phyloP scores from a whole-genome alignment of 1,140 invertebrate genomes.

The Drepana arcuata region DNA sequence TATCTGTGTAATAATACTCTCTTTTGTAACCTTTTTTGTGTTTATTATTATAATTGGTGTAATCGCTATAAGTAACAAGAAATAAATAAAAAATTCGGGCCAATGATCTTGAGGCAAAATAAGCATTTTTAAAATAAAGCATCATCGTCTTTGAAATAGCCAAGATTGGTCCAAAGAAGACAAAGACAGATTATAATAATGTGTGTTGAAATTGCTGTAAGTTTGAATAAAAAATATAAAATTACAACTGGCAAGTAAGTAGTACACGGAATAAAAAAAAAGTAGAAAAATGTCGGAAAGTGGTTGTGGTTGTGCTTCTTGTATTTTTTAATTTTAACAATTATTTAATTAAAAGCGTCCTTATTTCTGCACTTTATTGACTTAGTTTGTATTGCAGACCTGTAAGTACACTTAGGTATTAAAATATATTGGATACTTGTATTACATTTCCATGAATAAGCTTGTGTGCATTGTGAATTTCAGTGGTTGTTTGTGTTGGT shows the following conservation, averaged over 20 bases:
- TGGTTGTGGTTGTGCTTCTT: constrained; percentile 50
- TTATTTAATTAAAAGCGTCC: no score
- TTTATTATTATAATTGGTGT: no score
- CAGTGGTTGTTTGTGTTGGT: constrained; percentile 53
- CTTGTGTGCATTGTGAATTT: constrained; percentile 36
- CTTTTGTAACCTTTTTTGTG: no score
- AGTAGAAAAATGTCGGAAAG: constrained; percentile 54
- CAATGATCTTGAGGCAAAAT: neutral
- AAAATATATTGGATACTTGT: neutral
- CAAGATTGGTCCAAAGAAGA: neutral
- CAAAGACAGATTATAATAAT: neutral
- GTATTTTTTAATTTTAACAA: constrained; percentile 25
- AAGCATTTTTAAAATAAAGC: neutral
- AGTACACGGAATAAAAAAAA: no score
- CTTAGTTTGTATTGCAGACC: neutral
- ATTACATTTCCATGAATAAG: neutral
- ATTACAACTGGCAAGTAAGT: no score
- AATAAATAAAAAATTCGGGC: no score
- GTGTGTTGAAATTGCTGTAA: neutral
- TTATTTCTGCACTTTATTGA: neutral
- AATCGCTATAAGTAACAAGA: no score
- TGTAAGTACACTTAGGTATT: neutral
- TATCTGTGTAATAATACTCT: no score
- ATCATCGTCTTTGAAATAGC: neutral
- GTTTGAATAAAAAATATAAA: constrained; percentile 1